Conservation (phyloP, 37 sponge, comb jelly and placozoan species). For the Petrosia ficiformis region DNA sequence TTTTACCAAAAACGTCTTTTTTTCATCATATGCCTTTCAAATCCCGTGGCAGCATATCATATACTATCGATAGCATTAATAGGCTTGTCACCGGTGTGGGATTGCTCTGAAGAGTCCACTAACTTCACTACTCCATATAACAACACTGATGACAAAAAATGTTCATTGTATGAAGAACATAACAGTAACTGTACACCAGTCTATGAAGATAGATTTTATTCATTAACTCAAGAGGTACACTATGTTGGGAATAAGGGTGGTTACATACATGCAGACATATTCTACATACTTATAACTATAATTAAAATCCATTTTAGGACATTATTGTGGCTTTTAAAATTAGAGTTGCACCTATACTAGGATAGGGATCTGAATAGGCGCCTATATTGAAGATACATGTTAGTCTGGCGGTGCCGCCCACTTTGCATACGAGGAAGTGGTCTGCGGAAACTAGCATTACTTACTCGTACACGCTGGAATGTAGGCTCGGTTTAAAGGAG, state of each 20-base stretch:
- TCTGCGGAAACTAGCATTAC: too few species aligned
- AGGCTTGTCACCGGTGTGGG: constrained; percentile 35
- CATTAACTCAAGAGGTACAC: neutral
- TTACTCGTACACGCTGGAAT: too few species aligned
- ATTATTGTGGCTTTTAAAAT: too few species aligned
- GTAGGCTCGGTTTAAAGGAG: too few species aligned
- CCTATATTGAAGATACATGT: too few species aligned
- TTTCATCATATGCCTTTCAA: neutral
- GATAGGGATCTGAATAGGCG: too few species aligned
- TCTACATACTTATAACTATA: too few species aligned
- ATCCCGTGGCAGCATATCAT: constrained; percentile 8
- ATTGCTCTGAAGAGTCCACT: neutral
- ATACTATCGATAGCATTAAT: constrained; percentile 17
- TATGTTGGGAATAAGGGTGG: constrained; percentile 20
- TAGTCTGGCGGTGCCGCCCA: too few species aligned
- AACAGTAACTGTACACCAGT: neutral
- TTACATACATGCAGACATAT: constrained; percentile 18
- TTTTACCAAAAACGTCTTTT: constrained; percentile 24
- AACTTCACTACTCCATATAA: neutral
- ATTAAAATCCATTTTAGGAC: too few species aligned
- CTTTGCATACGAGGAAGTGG: too few species aligned
- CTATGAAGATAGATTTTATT: neutral
- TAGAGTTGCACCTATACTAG: too few species aligned
- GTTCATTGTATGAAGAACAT: neutral
- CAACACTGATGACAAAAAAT: neutral